Conservation (phyloP, 2,888 invertebrate genomes). For the Oscheius sp. region DNA sequence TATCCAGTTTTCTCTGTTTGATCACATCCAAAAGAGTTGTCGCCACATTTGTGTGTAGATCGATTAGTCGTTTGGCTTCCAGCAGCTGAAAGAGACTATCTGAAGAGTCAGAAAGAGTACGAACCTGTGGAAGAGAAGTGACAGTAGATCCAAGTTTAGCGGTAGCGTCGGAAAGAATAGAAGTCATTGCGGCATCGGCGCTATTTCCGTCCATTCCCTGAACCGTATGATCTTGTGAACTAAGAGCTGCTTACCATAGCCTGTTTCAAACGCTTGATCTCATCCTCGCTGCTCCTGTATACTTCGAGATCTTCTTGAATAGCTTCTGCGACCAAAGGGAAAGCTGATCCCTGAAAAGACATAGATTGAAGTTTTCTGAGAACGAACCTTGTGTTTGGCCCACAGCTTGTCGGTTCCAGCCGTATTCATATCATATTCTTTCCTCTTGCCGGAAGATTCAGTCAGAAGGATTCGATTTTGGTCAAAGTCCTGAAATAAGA, state of each 20-base stretch:
- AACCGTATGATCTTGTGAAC: neutral
- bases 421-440: constrained; percentile 87
- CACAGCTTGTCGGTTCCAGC: constrained; percentile 85
- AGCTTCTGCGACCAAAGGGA: constrained; percentile 89
- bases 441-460: constrained; percentile 81
- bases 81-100: constrained; percentile 39
- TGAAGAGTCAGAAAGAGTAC: constrained; percentile 74
- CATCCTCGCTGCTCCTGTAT: constrained; percentile 91
- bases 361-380: neutral
- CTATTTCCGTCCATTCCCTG: constrained; percentile 81
- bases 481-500: constrained; percentile 80
- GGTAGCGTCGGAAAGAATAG: constrained; percentile 89
- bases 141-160: constrained; percentile 89
- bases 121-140: constrained; percentile 87
- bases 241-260: constrained; percentile 81
- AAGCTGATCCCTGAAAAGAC: constrained; percentile 74
- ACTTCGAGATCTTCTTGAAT: constrained; percentile 97
- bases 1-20: constrained; percentile 85
- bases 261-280: constrained; percentile 92
- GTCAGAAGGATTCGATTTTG: constrained; percentile 86
- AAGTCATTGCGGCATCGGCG: constrained; percentile 84
- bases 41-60: constrained; percentile 98
- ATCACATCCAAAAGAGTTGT: constrained; percentile 80
- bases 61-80: constrained; percentile 80
- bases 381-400: constrained; percentile 87